phyloP scores from a whole-genome alignment of 2,113 vertebrate genomes.

The Scomber scombrus region DNA sequence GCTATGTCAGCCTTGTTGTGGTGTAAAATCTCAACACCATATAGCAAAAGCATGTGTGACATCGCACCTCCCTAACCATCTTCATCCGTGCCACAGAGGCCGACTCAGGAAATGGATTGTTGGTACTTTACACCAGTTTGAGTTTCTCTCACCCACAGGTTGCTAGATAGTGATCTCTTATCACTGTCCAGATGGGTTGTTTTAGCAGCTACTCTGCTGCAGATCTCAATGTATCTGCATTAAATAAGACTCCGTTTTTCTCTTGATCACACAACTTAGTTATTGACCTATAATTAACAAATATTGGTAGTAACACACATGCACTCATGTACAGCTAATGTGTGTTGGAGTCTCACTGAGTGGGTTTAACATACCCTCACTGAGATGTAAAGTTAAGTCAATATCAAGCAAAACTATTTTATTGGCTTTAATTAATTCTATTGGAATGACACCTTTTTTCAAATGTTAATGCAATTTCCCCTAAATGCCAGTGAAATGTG shows the following conservation, averaged over 20 bases:
- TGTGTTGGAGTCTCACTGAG: neutral
- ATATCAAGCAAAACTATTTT: neutral
- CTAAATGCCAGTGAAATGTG: constrained; percentile 32
- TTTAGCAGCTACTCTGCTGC: neutral
- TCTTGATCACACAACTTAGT: neutral
- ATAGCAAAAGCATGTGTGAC: constrained; percentile 6
- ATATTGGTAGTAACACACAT: neutral
- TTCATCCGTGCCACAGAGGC: constrained; percentile 17
- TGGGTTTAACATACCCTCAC: neutral
- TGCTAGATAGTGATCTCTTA: constrained; percentile 40
- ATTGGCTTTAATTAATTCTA: constrained; percentile 20
- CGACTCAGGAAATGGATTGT: constrained; percentile 40
- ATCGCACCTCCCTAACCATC: constrained; percentile 40
- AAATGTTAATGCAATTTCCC: constrained; percentile 34
- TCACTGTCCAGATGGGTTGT: constrained; percentile 43
- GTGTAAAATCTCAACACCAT: constrained; percentile 41
- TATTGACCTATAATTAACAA: no score
- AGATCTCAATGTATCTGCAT: neutral
- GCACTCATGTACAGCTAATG: neutral
- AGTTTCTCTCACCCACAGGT: constrained; percentile 54
- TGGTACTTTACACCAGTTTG: constrained; percentile 60
- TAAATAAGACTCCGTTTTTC: neutral
- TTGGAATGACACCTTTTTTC: neutral
- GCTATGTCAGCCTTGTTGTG: constrained; percentile 10
- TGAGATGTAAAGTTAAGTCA: constrained; percentile 1